Percentiles rank a stretch among this genome's conserved stretches.
phyloP scores from a whole-genome alignment of 2,888 invertebrate genomes.

The Ichneumoninae sp. region DNA sequence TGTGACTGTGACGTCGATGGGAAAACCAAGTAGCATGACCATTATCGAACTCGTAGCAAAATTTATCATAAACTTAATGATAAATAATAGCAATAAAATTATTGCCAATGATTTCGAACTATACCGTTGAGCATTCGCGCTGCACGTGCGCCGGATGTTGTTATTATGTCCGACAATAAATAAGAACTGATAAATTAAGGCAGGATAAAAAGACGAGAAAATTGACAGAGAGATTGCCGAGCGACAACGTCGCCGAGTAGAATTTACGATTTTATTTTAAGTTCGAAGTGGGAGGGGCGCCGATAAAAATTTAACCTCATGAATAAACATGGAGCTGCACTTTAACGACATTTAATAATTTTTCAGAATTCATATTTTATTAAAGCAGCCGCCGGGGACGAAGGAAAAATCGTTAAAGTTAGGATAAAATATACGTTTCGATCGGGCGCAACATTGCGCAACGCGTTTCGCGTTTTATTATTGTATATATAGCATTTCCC shows the following conservation, averaged over 20 bases:
- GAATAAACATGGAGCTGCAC: slow-evolving; percentile 81
- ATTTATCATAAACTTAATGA: slow-evolving; percentile 34
- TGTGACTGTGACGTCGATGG: slow-evolving; percentile 48
- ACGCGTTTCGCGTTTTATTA: slow-evolving; percentile 83
- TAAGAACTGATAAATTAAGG: slow-evolving; percentile 19
- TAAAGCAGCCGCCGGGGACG: slow-evolving; percentile 70
- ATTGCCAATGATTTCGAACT: not conserved
- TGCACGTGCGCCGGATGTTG: slow-evolving; percentile 4
- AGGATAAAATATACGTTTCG: slow-evolving; percentile 74
- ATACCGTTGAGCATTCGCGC: not conserved
- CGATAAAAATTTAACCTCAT: slow-evolving; percentile 58
- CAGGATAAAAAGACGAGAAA: slow-evolving; percentile 32
- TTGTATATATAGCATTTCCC: slow-evolving; percentile 71
- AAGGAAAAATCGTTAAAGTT: slow-evolving; percentile 42
- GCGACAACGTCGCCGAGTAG: slow-evolving; percentile 27
- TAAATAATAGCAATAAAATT: slow-evolving; percentile 26
- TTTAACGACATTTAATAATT: slow-evolving; percentile 80
- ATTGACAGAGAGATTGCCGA: not conserved
- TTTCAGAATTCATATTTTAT: slow-evolving; percentile 82
- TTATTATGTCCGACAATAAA: slow-evolving; percentile 44
- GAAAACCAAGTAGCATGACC: slow-evolving; percentile 60
- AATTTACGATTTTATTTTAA: slow-evolving; percentile 40
- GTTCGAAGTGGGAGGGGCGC: no score
- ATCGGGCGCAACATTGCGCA: slow-evolving; percentile 80
- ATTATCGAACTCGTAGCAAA: slow-evolving; percentile 45